Evolutionary conservation across 2,888 invertebrate species (phyloP), one percentile per base, ranked within the genome.

Genomic region (Tetropium fuscum): DNA sequence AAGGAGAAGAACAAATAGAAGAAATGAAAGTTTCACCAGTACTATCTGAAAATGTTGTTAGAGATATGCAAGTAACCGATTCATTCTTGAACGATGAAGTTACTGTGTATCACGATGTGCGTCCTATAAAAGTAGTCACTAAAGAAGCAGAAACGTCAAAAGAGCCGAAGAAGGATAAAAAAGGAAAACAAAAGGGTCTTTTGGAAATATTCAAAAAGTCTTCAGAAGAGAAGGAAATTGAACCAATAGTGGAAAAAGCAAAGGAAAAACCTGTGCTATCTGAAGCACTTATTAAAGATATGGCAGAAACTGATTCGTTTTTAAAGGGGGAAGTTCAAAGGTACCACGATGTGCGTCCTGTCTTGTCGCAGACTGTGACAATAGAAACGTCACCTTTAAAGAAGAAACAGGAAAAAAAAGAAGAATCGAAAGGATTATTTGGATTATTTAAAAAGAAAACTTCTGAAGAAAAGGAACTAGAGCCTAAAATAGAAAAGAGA

Each of bases 31-130:
- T 1, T 13, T 45, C 54, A 22, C 43, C 54, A 18, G 36, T 54
- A 40, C 16, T 68, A 1, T 65, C 66, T 6, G 68, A 63, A 27
- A 49, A 51, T 27, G 18, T 55, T 30, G n/a, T 68, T 3, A 45
- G 58, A 58, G 53, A 66, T 43, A 69, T 65, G 53, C 32, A 64
- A 7, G 53, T 68, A 10, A 34, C 18, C 11, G 18, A 60, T 18
- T 18, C 19, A 22, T 70, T 70, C 16, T 32, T 70, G n/a, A 53
- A 36, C 10, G 49, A 43, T 5, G 69, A 72, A 65, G 40, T 71
- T 40, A 54, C 63, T 15, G 59, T 53, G 20, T 70, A 66, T 38
- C 58, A 69, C 56, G 72, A 69, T 36, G 70, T 64, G 16, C 63
- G 64, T 16, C 61, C 64, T 15, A 30, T 45, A n/a, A n/a, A n/a